phyloP scores from a whole-genome alignment of 2,113 vertebrate genomes.

The Dolichallabes microphthalmus region DNA sequence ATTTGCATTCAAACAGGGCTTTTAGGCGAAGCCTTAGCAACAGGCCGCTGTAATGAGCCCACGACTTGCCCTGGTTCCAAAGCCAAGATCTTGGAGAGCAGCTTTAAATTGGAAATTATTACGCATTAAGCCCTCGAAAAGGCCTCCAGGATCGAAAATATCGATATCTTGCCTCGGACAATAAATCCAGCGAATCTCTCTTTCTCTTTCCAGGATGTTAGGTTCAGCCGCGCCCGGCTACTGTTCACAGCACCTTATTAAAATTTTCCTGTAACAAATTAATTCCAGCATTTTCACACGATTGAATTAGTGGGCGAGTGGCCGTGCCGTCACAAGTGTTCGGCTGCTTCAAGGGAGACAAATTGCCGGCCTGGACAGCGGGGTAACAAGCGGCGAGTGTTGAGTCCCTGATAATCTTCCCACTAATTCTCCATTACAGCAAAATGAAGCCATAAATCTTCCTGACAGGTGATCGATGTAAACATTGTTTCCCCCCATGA shows the following conservation, averaged over 20 bases:
- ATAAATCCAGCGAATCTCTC: constrained; percentile 96
- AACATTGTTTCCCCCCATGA: constrained; percentile 99
- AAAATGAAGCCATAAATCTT: constrained; percentile 99
- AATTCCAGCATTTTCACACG: constrained; percentile 99
- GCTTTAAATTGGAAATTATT: constrained; percentile 99
- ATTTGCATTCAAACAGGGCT: constrained; percentile 96
- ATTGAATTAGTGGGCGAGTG: constrained; percentile 99
- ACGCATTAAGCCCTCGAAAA: constrained; percentile 98
- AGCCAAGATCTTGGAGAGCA: constrained; percentile 96
- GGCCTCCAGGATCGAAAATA: constrained; percentile 88
- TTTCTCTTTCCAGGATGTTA: not conserved
- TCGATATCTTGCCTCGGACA: constrained; percentile 97
- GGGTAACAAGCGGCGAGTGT: constrained; percentile 98
- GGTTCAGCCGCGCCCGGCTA: constrained; percentile 71
- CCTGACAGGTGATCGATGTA: constrained; percentile 99
- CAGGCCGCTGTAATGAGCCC: constrained; percentile 91
- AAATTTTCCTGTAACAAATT: constrained; percentile 99
- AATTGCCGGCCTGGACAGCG: constrained; percentile 98
- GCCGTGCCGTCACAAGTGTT: constrained; percentile 99
- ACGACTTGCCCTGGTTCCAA: constrained; percentile 90
- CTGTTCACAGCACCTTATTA: constrained; percentile 99
- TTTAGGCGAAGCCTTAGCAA: constrained; percentile 94
- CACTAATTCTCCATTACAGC: constrained; percentile 99
- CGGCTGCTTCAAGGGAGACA: constrained; percentile 96
- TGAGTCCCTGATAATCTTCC: constrained; percentile 99